Evolutionary conservation across 2,113 vertebrate species (phyloP).

Genomic region (Onychostoma macrolepis): DNA sequence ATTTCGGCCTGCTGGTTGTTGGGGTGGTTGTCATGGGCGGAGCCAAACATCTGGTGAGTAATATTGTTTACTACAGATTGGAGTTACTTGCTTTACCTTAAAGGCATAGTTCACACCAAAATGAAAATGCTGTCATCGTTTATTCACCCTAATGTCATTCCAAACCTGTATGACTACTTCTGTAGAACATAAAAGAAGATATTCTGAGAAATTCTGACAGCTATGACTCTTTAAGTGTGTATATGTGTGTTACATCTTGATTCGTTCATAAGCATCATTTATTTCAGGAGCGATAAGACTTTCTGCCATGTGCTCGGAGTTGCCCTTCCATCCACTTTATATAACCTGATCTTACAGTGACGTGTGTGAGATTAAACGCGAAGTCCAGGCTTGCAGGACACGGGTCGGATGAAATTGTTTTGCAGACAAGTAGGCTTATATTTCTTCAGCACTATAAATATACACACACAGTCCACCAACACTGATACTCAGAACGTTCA

Average conservation of each 20-base stretch:
- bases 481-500: neutral
- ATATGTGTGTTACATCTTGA: neutral
- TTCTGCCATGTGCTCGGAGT: neutral
- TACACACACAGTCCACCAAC: neutral
- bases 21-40: neutral
- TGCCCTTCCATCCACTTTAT: constrained; percentile 1
- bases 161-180: neutral
- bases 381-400: neutral
- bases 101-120: neutral
- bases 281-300: constrained; percentile 3
- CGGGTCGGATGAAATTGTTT: neutral
- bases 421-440: neutral
- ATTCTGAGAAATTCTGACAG: neutral
- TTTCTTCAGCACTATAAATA: constrained; percentile 9
- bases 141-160: neutral
- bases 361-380: neutral
- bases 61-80: neutral
- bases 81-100: neutral
- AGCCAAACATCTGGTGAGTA: constrained; percentile 11
- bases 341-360: constrained; percentile 28
- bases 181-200: too few relatives aligned
- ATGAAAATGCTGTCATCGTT: neutral
- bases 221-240: neutral
- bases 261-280: neutral
- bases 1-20: neutral